Conservation (phyloP, 2,888 invertebrate genomes). For the Smittia aterrima region DNA sequence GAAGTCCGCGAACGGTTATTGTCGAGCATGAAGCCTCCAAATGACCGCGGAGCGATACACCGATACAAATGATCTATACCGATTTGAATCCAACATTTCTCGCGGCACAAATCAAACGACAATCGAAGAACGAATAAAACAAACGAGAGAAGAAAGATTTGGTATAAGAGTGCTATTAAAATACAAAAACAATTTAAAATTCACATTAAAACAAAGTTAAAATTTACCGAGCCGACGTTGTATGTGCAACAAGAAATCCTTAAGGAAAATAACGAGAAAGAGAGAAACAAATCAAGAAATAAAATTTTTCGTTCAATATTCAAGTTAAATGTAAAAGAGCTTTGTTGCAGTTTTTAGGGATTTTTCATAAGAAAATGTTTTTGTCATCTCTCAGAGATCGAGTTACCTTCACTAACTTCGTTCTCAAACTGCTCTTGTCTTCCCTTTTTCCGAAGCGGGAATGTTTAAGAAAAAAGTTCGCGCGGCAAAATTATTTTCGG, state of each 20-base stretch:
- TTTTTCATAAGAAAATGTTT: not conserved
- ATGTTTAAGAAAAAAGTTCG: not conserved
- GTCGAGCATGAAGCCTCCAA: not conserved
- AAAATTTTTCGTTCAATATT: constrained; percentile 1
- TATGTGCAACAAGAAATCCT: not conserved
- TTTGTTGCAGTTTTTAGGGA: not conserved
- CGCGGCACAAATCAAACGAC: constrained; percentile 28
- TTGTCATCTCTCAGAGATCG: too few relatives aligned
- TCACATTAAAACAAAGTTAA: constrained; percentile 24
- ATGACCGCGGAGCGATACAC: not conserved
- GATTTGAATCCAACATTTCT: constrained; percentile 21
- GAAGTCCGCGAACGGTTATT: not conserved
- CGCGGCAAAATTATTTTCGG: constrained; percentile 1
- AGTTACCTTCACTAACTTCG: too few relatives aligned
- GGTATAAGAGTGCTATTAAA: constrained; percentile 34
- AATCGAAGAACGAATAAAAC: not conserved
- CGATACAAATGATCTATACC: constrained; percentile 29
- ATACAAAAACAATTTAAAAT: constrained; percentile 35
- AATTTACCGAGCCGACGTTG: not conserved
- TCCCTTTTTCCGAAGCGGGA: not conserved
- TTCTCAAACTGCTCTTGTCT: too few relatives aligned
- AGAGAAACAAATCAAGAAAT: constrained; percentile 18
- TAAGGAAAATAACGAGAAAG: constrained; percentile 1
- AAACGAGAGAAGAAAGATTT: constrained; percentile 5
- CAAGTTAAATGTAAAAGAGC: constrained; percentile 4